Evolutionary conservation across 2,797 vertebrate species (phyloP), one percentile per base, ranked within the genome.

Genomic region (Orientallactaga sibirica): DNA sequence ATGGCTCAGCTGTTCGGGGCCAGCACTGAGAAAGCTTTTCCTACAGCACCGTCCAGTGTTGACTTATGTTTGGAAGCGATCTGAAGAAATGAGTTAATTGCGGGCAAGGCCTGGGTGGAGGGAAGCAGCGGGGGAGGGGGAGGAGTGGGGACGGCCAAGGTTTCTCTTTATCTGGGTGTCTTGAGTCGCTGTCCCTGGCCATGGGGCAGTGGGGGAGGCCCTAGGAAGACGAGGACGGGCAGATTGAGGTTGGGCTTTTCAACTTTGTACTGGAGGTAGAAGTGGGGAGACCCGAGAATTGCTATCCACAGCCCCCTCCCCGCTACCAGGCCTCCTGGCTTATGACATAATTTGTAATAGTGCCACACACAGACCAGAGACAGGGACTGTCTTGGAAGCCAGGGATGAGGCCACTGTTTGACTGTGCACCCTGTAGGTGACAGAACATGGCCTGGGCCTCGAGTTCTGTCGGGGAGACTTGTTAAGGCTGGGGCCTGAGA

Each of bases 71-170:
- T 97, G 97, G 97, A 97, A 93, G 87, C 64, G 2, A 86, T 77
- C 81, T 95, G 71, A 76, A 91, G 92, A 96, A 95, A 96, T 96
- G 95, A 97, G 96, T 97, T 97, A 97, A 97, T 95, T 96, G 94
- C 92, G 95, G 97, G 96, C 94, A 96, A 96, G 91, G 37, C 88
- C 71, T 55, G 76, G 55, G 93, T 41, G 64, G 87, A 71, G 61
- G 66, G 67, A 74, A 48, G 74, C 18, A 58, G 52, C 16, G 33
- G 37, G 24, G 55, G 82, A 25, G 83, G 70, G 64, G 43, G 85
- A 64, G 7, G 25, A 71, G 27, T 52, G 0, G 6, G 37, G 64
- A 83, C 73, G 48, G 55, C 9, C 66, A 24, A 55, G 90, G 11
- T 61, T 68, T 43, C 33, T 61, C 41, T 75, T 58, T 41, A 10